Evolutionary conservation across 2,888 invertebrate genomes (phyloP), one percentile per base, ranked within the genome.

Genomic region (Catonia carolina): DNA sequence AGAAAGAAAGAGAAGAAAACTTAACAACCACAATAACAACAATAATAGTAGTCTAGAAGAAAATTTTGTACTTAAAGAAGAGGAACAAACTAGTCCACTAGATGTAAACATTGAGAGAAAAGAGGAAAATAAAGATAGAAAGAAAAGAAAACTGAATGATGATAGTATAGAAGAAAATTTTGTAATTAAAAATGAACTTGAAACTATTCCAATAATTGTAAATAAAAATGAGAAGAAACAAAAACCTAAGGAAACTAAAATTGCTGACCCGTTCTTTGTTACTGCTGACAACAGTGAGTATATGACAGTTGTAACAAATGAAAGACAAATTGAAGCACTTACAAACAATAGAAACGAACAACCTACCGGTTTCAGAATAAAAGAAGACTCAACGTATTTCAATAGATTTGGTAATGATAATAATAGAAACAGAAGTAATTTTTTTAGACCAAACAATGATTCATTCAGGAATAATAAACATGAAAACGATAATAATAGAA

Each of bases 241-340:
- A 4, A 45, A 20, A 22, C 18, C 18, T 7, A 22, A 41, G n/a
- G 45, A 45, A 45, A 45, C 22, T 7, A 45, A 45, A 45, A 27
- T 45, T 22, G 45, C 14, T n/a, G 45, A 45, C n/a, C 45, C 45
- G 12, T 45, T 45, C 27, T 45, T 45, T n/a, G 27, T 45, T 22
- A 45, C 45, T 10, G 27, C 22, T 18, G 45, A 45, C 8, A 22
- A 45, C 45, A 45, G 10, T 7, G 45, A 20, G n/a, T 45, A 45
- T 20, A 14, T 45, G 45, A 45, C 45, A 1, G 45, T 45, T 8
- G 45, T 20, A 1, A 23, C 45, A 20, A 45, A 22, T 18, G 27
- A 45, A 45, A 27, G 22, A 23, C 45, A 45, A 14, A 27, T 27
- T 6, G 45, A 45, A 23, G 45, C 22, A 23, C n/a, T 45, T 1